phyloP scores from a whole-genome alignment of 2,888 invertebrate genomes.

The Stenodera caucasica region DNA sequence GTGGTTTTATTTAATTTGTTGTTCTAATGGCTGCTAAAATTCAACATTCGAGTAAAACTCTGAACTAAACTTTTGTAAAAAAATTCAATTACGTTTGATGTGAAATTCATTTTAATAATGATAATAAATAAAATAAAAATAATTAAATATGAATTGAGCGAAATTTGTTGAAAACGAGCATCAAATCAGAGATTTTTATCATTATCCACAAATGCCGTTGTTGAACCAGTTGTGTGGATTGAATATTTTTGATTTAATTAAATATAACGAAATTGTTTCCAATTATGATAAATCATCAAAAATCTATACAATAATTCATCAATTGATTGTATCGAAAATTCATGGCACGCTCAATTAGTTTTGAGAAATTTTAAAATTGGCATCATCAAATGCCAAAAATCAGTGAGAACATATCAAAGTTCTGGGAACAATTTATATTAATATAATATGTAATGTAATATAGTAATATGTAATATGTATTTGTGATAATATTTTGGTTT shows the following conservation, averaged over 20 bases:
- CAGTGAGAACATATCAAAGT: neutral
- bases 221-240: neutral
- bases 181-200: neutral
- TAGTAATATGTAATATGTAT: no score
- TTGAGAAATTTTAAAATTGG: neutral
- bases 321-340: neutral
- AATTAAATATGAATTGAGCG: no score
- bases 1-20: neutral
- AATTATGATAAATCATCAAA: neutral
- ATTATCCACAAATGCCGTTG: neutral
- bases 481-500: neutral
- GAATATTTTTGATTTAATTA: neutral
- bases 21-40: neutral
- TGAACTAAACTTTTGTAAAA: no score
- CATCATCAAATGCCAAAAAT: neutral
- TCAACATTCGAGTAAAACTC: neutral
- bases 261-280: neutral
- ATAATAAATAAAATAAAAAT: neutral
- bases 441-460: no score
- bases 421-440: neutral
- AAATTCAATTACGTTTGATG: no score
- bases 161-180: neutral
- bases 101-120: neutral
- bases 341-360: neutral
- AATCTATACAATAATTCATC: neutral